A percentile compares a stretch with the other conserved stretches of the same genome.
phyloP scores from a whole-genome alignment of 2,113 vertebrate genomes.

The Toxotes jaculatrix region DNA sequence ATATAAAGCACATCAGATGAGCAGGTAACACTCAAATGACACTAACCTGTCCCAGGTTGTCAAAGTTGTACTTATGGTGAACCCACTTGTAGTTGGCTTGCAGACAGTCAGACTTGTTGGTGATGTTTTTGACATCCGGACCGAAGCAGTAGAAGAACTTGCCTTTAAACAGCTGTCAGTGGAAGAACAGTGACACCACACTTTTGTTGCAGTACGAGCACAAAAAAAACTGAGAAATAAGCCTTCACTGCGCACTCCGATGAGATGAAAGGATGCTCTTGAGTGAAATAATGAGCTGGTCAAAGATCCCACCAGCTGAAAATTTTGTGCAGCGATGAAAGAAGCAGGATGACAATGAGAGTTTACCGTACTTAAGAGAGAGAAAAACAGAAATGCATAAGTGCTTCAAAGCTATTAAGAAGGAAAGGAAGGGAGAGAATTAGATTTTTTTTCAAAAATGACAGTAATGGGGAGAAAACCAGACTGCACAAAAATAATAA shows the following conservation, averaged over 20 bases:
- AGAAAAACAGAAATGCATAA: neutral
- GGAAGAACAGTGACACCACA: conserved; percentile 46
- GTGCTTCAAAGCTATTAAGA: conserved; percentile 11
- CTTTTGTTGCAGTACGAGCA: conserved; percentile 19
- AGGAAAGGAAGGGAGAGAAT: neutral
- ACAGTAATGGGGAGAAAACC: neutral
- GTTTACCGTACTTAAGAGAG: conserved; percentile 3
- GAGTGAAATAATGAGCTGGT: conserved; percentile 57
- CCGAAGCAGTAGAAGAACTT: conserved; percentile 98
- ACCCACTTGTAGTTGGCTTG: conserved; percentile 98
- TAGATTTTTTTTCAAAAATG: neutral
- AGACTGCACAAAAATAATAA: neutral
- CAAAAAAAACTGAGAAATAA: conserved; percentile 23
- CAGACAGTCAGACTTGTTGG: conserved; percentile 96
- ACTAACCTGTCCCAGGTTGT: conserved; percentile 96
- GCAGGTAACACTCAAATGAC: neutral
- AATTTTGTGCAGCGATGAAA: conserved; percentile 27
- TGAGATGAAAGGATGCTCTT: conserved; percentile 25
- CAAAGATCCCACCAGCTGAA: conserved; percentile 23
- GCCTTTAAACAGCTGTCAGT: conserved; percentile 94
- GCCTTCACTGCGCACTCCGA: conserved; percentile 5
- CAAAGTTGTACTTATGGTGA: conserved; percentile 99
- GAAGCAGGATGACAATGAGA: conserved; percentile 18
- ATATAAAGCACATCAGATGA: neutral
- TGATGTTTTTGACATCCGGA: conserved; percentile 94